These are phyloP conservation scores for Pollenia labialis DNA, from an alignment of 2,888 invertebrate genomes.

Conservation along the genomic window DNA sequence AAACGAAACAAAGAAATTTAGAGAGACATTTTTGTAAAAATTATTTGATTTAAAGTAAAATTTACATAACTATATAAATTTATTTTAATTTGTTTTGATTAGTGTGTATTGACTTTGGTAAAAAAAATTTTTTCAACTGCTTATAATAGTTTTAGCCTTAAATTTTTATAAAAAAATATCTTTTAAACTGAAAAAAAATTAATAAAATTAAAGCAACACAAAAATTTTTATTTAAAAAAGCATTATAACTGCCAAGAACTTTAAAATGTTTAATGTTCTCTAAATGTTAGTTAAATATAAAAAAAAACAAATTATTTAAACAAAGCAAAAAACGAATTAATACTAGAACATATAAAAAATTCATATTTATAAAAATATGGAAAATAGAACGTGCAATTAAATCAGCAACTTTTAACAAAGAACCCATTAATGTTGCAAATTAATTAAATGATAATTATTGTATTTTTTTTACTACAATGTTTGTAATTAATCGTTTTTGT, in stretches of 20 bases:
- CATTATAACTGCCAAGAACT: slow-evolving; percentile 81
- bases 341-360: slow-evolving; percentile 52
- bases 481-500: slow-evolving; percentile 30
- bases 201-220: slow-evolving; percentile 45
- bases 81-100: no score
- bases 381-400: slow-evolving; percentile 54
- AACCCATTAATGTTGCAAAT: slow-evolving; percentile 41
- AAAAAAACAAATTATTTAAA: slow-evolving; percentile 53
- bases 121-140: neutral
- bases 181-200: slow-evolving; percentile 14
- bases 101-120: neutral
- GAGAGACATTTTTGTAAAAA: no score
- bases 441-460: slow-evolving; percentile 21
- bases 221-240: slow-evolving; percentile 53
- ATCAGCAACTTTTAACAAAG: slow-evolving; percentile 10
- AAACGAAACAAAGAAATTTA: no score
- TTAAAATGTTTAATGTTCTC: slow-evolving; percentile 80
- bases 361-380: neutral
- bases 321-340: slow-evolving; percentile 16
- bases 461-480: slow-evolving; percentile 9
- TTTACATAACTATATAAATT: no score
- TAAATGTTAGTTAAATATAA: slow-evolving; percentile 62
- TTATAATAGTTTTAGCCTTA: slow-evolving; percentile 46
- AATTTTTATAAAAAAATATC: slow-evolving; percentile 23
- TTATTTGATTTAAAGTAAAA: no score